Evolutionary conservation across 2,888 invertebrate genomes (phyloP), one percentile per base, ranked within the genome.

Genomic region (Ophion costatus): DNA sequence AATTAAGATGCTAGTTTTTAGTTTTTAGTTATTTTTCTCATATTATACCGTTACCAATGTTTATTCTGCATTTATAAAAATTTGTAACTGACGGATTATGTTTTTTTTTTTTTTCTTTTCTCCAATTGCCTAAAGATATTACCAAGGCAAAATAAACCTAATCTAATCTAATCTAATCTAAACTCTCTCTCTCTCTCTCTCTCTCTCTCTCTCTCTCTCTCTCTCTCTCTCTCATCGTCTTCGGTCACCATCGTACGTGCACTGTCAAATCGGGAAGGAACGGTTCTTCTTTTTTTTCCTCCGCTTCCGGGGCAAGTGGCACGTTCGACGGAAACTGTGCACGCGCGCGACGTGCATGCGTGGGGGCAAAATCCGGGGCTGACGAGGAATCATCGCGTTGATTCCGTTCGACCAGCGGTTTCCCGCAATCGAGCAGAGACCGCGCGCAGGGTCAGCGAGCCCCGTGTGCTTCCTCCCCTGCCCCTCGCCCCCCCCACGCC

Each of bases 371-470:
- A 51, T 51, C 51, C 51, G 51, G 17, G 17, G 14, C 51, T 51
- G 51, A 51, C 51, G 14, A 14, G 51, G 51, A 51, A 51, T 5
- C 14, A 51, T 51, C 51, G 51, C 51, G 51, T 59, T 59, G 20
- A 59, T 59, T 59, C 64, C 59, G 59, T 59, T 59, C 59, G 59
- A 59, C 22, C 59, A 20, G 59, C 22, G 11, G 22, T 59, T 59
- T 59, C 59, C 22, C 22, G 59, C 22, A 51, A 77, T 22, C 33
- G 73, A 73, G 59, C 73, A 78, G 78, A 42, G 63, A 76, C 63
- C 78, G 73, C 80, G 74, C 77, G 79, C 77, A 70, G 76, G 83
- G 80, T 77, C 76, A 78, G 82, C 76, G 80, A 51, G 85, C 45
- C 64, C 70, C 76, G 82, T 80, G 81, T 51, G 14, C 51, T 51